These are phyloP conservation scores for Bombus cullumanus DNA, from an alignment of 1,140 invertebrate species.

Conservation along the genomic window DNA sequence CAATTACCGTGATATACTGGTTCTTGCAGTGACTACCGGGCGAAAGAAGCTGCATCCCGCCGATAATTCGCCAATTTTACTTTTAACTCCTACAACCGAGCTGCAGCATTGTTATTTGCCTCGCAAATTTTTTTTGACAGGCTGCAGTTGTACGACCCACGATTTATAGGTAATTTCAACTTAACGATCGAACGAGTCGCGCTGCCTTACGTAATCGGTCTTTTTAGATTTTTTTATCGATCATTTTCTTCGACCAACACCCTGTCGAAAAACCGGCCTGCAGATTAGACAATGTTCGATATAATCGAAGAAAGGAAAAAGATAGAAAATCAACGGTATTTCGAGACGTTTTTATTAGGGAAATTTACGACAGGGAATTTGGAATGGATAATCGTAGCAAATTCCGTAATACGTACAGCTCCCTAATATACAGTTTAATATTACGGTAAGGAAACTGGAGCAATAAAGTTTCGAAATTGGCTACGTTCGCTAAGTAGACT, in stretches of 20 bases:
- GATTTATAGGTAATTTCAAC: constrained; percentile 23
- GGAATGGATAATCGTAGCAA: not conserved
- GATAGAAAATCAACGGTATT: not conserved
- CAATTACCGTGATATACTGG: constrained; percentile 57
- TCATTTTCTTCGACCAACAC: not conserved
- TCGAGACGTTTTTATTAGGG: not conserved
- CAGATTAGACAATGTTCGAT: not conserved
- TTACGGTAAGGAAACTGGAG: not conserved
- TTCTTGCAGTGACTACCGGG: constrained; percentile 37
- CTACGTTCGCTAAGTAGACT: not conserved
- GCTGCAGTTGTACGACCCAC: too few relatives aligned
- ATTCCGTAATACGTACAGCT: too few relatives aligned
- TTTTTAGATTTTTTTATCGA: constrained; percentile 17
- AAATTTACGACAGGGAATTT: not conserved
- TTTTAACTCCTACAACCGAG: not conserved
- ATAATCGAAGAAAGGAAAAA: not conserved
- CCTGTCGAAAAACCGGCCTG: not conserved
- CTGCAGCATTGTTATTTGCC: not conserved
- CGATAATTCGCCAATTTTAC: constrained; percentile 34
- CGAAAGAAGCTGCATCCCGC: constrained; percentile 13
- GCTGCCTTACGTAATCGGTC: not conserved
- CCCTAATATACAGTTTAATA: not conserved
- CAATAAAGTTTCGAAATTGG: not conserved
- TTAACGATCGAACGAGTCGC: constrained; percentile 6
- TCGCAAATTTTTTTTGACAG: not conserved